Percentiles rank a stretch among this genome's conserved stretches.
Evolutionary conservation across 2,888 invertebrate genomes (phyloP).

Genomic region (Tridacna crocea): DNA sequence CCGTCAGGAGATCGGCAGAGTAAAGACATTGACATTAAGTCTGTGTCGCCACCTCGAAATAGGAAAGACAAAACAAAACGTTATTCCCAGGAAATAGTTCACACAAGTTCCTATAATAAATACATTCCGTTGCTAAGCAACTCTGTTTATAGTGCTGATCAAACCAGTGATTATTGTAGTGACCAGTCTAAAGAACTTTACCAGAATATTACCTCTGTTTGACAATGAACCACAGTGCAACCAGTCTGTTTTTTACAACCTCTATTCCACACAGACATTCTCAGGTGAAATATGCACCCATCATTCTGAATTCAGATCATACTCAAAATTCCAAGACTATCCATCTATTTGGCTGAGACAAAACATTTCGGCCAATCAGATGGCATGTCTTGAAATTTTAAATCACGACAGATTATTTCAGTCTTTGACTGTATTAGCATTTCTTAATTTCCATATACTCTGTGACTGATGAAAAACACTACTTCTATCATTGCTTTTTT

Average conservation of each 20-base stretch:
- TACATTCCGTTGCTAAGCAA: conserved; percentile 64
- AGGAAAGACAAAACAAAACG: conserved; percentile 62
- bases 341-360: no score
- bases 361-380: no score
- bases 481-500: no score
- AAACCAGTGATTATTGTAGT: conserved; percentile 77
- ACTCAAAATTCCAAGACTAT: no score
- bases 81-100: conserved; percentile 66
- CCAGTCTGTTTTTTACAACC: not conserved
- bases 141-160: conserved; percentile 57
- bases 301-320: no score
- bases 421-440: no score
- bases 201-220: conserved; percentile 77
- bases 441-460: no score
- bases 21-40: conserved; percentile 39
- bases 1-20: conserved; percentile 58
- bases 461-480: no score
- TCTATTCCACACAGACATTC: not conserved
- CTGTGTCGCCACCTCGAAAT: conserved; percentile 41
- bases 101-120: conserved; percentile 57
- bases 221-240: conserved; percentile 55
- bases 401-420: no score
- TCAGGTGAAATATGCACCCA: not conserved
- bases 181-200: conserved; percentile 77
- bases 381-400: no score